Evolutionary conservation across 2,888 invertebrate species (phyloP).

Genomic region (Cephus spinipes): DNA sequence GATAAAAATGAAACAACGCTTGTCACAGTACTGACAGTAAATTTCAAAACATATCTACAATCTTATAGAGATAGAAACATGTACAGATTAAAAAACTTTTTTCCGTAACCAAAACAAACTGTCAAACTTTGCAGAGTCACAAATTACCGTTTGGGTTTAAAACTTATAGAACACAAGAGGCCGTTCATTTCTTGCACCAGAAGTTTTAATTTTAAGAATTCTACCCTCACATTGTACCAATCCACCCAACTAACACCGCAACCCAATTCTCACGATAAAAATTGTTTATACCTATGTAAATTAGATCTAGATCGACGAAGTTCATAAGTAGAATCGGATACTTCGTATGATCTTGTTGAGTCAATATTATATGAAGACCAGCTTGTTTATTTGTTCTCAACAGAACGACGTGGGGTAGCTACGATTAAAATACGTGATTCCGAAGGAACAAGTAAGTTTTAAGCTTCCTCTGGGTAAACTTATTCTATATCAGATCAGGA

Average conservation of each 20-base stretch:
- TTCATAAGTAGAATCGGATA: neutral
- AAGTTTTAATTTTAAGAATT: neutral
- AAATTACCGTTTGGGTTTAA: neutral
- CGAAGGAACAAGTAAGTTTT: neutral
- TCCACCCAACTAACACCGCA: neutral
- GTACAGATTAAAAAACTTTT: neutral
- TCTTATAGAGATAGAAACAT: neutral
- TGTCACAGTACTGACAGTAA: too few species aligned
- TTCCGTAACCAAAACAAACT: neutral
- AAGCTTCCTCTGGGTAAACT: neutral
- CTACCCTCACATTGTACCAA: neutral
- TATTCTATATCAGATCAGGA: neutral
- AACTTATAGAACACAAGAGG: neutral
- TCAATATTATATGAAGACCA: neutral
- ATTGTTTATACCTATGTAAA: too few species aligned
- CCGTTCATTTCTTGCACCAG: neutral
- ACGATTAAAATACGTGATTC: neutral
- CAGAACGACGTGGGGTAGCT: neutral
- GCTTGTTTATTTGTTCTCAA: neutral
- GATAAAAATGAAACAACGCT: too few species aligned
- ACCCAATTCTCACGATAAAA: neutral
- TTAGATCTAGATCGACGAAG: too few species aligned
- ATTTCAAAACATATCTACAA: too few species aligned
- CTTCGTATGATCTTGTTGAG: neutral
- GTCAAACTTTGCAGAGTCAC: neutral